phyloP scores from a whole-genome alignment of 2,113 vertebrate species.

The Glaucidium brasilianum region DNA sequence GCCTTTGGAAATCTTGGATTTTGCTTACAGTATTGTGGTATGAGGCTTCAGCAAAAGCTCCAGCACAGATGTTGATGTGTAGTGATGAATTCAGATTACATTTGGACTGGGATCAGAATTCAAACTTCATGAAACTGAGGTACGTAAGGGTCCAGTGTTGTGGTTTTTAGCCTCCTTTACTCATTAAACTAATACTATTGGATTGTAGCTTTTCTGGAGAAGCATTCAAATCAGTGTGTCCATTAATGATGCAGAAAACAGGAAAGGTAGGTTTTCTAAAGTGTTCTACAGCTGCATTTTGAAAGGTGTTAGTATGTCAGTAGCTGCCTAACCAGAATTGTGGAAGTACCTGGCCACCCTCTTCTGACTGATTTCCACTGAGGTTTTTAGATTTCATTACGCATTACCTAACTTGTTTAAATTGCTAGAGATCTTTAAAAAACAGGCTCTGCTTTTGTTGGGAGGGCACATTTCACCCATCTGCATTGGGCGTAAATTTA shows the following conservation, averaged over 20 bases:
- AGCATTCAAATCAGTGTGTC: neutral
- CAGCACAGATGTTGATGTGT: neutral
- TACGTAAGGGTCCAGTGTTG: fast-evolving
- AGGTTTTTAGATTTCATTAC: neutral
- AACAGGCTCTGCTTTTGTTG: neutral
- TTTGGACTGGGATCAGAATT: neutral
- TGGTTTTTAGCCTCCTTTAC: neutral
- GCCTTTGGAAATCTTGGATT: neutral
- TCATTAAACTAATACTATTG: neutral
- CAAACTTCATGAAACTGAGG: neutral
- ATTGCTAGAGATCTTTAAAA: neutral
- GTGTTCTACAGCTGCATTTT: neutral
- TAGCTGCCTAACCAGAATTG: neutral
- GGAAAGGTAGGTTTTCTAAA: neutral
- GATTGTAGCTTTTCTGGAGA: neutral
- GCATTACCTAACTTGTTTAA: neutral
- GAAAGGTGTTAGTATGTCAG: neutral
- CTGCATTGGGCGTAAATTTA: neutral
- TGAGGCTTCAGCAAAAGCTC: neutral
- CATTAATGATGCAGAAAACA: neutral
- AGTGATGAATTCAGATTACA: neutral
- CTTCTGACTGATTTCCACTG: neutral
- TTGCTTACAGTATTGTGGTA: neutral
- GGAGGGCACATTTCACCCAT: neutral
- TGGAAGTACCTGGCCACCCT: neutral